Evolutionary conservation across 2,888 invertebrate species (phyloP).

Genomic region (Synergus umbraculus): DNA sequence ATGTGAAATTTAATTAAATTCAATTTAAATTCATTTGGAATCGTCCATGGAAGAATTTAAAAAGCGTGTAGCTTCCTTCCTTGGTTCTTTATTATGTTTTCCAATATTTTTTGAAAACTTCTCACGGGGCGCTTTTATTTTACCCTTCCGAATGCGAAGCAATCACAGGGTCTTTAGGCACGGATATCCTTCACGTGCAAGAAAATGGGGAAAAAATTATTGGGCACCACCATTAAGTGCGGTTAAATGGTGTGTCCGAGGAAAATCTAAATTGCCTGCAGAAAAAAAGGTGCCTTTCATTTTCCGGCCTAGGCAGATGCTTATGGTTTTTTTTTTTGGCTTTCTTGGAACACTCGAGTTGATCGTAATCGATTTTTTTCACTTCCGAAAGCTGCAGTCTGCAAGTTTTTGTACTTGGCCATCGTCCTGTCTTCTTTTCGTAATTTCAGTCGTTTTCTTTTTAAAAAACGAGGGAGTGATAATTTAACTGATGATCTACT

Average conservation of each 20-base stretch:
- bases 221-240: neutral
- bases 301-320: neutral
- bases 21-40: too few species aligned
- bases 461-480: too few species aligned
- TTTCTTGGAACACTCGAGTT: neutral
- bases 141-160: neutral
- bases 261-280: neutral
- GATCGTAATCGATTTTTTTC: neutral
- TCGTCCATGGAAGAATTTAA: too few species aligned
- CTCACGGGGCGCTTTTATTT: too few species aligned
- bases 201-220: neutral
- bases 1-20: too few species aligned
- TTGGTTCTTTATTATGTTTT: too few species aligned
- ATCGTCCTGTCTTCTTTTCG: too few species aligned
- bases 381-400: neutral
- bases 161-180: neutral
- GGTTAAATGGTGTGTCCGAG: neutral
- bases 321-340: neutral
- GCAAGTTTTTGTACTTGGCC: too few species aligned
- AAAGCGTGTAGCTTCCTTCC: too few species aligned
- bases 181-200: neutral
- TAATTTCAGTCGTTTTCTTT: too few species aligned
- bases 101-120: too few species aligned
- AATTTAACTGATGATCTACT: too few species aligned
- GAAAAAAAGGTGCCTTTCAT: neutral